Evolutionary conservation across 1,140 invertebrate species (phyloP).

Genomic region (Vanessa tameamea): DNA sequence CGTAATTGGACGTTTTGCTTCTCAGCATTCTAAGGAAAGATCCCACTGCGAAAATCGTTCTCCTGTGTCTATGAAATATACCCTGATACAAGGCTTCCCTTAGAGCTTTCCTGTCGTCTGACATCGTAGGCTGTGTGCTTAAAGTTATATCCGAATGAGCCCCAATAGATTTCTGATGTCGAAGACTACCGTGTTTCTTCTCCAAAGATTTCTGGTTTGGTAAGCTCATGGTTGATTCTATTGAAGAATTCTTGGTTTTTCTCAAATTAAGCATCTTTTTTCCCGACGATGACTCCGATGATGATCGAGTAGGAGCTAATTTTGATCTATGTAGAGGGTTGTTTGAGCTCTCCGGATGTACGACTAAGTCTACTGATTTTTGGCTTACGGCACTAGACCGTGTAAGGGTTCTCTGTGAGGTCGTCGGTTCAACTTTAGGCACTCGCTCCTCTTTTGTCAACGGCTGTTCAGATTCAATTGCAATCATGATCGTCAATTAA

Average conservation of each 20-base stretch:
- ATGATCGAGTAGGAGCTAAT: conserved; percentile 70
- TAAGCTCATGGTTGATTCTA: conserved; percentile 79
- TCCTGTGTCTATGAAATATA: conserved; percentile 89
- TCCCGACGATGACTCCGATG: conserved; percentile 70
- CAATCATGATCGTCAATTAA: conserved; percentile 65
- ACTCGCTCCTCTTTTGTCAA: conserved; percentile 64
- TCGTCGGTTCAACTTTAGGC: conserved; percentile 61
- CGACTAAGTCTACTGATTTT: conserved; percentile 80
- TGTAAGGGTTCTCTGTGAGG: conserved; percentile 65
- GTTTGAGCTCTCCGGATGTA: conserved; percentile 68
- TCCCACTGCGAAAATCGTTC: conserved; percentile 89
- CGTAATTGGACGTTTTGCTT: conserved; percentile 90
- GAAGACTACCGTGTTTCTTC: conserved; percentile 73
- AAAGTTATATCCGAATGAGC: conserved; percentile 79
- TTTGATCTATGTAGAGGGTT: conserved; percentile 77
- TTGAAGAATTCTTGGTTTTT: conserved; percentile 78
- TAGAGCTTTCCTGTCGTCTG: conserved; percentile 86
- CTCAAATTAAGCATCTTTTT: conserved; percentile 75
- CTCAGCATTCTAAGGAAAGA: conserved; percentile 90
- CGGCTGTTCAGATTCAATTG: conserved; percentile 71
- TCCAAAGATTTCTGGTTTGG: conserved; percentile 80
- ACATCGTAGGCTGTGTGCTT: conserved; percentile 81
- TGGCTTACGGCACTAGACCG: conserved; percentile 82
- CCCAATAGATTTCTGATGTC: conserved; percentile 76
- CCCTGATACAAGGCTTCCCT: conserved; percentile 89